Base-by-base conservation (phyloP, 2,888 invertebrate genomes). In the Caenorhabditis auriculariae region DNA sequence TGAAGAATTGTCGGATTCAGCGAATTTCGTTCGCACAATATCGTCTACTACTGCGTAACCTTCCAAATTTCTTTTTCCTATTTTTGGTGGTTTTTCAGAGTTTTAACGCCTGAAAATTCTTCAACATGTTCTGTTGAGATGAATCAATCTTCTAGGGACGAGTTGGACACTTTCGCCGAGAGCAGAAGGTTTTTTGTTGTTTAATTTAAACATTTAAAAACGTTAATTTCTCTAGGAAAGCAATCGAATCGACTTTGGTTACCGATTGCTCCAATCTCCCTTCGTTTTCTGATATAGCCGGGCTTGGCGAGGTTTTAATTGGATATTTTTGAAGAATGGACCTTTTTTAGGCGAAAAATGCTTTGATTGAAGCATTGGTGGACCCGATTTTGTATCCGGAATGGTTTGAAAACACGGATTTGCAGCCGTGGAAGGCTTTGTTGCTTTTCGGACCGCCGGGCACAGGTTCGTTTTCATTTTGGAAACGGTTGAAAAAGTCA, bases 321-420 rank as follows among this genome's bases (percentile, higher is more conserved):
- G 21, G 43, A 21, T 43, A 24, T 6, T 5, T 5, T 4, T 21
- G 38, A 21, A 15, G 9, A 19, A 35, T 3, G 23, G 17, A 5
- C 19, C 9, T 1, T 23, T 44, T 52, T 51, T 39, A 62, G 62
- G 66, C 85, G 1, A 87, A 87, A 75, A 82, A 83, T 61, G 77
- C 83, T 1, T 77, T 87, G 21, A 82, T 78, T 53, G 84, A 85
- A 61, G 82, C 85, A 5, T 78, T 87, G 15, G 80, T 87, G 35
- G 82, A 86, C 74, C 87, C 87, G 0, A 71, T 83, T 37, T 81
- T 82, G 54, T 87, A 85, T 73, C 87, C 87, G 4, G 86, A 87
- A 59, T 81, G 87, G 12, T 87, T 86, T 76, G 74, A 81, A 59
- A 83, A 83, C n/a, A 42, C 54, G 82, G 60, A 59, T 65, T 69